These are phyloP conservation scores for Mesorhabditis belari DNA, from an alignment of 2,888 invertebrate genomes.

Conservation along the genomic window DNA sequence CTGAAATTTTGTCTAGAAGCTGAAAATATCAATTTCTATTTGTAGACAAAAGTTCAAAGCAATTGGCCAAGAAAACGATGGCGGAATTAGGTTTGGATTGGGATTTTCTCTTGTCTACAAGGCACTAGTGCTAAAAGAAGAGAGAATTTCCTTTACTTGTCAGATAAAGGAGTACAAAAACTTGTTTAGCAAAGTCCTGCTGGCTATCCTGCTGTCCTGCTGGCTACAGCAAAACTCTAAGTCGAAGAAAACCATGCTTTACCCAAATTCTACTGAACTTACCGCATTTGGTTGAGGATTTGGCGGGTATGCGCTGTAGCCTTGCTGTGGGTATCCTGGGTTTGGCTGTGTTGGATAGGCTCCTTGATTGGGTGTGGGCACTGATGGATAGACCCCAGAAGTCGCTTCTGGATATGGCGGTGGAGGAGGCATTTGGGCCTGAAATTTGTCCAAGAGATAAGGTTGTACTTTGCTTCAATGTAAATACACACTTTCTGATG, in stretches of 20 bases:
- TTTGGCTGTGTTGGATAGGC: neutral
- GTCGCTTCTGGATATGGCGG: neutral
- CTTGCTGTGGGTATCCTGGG: neutral
- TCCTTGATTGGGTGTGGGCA: neutral
- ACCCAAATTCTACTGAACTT: neutral
- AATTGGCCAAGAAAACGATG: no score
- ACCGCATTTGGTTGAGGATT: neutral
- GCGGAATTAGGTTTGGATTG: no score
- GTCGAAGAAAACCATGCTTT: neutral
- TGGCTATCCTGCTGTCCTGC: neutral
- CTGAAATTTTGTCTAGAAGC: no score
- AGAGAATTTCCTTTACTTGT: neutral
- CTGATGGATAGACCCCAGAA: neutral
- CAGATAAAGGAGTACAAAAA: no score
- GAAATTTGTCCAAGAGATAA: no score
- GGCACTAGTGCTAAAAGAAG: no score
- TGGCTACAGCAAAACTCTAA: neutral
- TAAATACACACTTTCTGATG: no score
- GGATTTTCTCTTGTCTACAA: no score
- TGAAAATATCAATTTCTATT: no score
- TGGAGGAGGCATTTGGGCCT: neutral
- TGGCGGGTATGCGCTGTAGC: neutral
- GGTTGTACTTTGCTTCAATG: no score
- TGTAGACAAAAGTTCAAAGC: no score
- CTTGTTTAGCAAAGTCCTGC: neutral